phyloP scores from a whole-genome alignment of 1,140 invertebrate genomes.

The Trigoniulus corallinus region DNA sequence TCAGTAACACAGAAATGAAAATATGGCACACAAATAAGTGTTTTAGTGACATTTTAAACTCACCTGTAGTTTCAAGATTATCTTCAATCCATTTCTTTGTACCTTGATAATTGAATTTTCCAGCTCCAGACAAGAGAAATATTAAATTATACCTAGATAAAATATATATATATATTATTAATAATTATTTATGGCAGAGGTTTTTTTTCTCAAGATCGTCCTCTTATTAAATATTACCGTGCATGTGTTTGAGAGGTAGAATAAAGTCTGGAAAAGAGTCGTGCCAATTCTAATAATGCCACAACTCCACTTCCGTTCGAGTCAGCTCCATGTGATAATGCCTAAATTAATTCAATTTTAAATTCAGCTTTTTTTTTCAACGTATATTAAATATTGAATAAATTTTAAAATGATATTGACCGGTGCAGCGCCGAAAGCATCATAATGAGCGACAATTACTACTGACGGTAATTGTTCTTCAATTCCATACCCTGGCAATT shows the following conservation, averaged over 20 bases:
- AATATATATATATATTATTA: slow-evolving; percentile 1
- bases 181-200: background rate
- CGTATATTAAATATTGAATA: slow-evolving; percentile 4
- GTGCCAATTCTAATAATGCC: slow-evolving; percentile 67
- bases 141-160: slow-evolving; percentile 52
- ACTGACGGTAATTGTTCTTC: slow-evolving; percentile 71
- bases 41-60: too few relatives aligned
- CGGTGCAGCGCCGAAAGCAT: slow-evolving; percentile 69
- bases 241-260: slow-evolving; percentile 57
- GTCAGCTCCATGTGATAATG: slow-evolving; percentile 66
- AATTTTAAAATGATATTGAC: slow-evolving; percentile 37
- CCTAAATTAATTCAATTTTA: slow-evolving; percentile 32
- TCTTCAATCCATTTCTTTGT: slow-evolving; percentile 94
- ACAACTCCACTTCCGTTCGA: slow-evolving; percentile 87
- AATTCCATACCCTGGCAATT: slow-evolving; percentile 57
- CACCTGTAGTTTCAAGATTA: slow-evolving; percentile 70
- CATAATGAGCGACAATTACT: slow-evolving; percentile 81
- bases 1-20: slow-evolving; percentile 6
- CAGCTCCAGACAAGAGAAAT: slow-evolving; percentile 78
- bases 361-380: slow-evolving; percentile 1
- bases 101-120: slow-evolving; percentile 90
- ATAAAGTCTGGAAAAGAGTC: slow-evolving; percentile 85
- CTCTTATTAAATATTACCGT: slow-evolving; percentile 29
- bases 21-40: background rate
- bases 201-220: background rate